Percentiles rank a stretch among this genome's conserved stretches.
phyloP scores from a whole-genome alignment of 2,888 invertebrate genomes.

The Petrolisthes cinctipes region DNA sequence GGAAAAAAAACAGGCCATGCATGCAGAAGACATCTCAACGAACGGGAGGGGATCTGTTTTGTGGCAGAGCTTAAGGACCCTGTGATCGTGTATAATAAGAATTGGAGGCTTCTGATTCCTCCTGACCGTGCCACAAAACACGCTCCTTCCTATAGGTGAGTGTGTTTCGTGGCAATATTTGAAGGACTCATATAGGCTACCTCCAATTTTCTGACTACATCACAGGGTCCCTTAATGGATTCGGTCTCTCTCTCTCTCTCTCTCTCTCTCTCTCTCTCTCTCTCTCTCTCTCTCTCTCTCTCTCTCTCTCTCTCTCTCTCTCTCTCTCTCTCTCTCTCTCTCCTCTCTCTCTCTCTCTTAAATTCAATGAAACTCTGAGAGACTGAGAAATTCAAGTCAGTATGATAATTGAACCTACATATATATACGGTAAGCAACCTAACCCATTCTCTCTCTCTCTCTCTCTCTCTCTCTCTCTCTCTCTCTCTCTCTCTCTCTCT shows the following conservation, averaged over 20 bases:
- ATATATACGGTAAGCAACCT: no score
- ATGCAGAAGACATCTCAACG: no score
- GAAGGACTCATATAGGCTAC: no score
- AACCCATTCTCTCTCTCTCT: neutral
- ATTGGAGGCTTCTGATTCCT: no score
- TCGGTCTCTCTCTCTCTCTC: neutral
- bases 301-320: constrained; percentile 38
- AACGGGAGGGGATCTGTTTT: no score
- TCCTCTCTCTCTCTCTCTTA: neutral
- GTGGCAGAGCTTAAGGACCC: neutral
- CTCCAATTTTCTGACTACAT: no score
- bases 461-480: neutral
- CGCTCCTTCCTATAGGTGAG: no score
- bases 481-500: neutral
- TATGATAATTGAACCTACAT: neutral
- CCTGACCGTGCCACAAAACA: no score
- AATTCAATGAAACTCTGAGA: neutral
- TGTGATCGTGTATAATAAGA: no score
- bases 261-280: constrained; percentile 39
- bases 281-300: constrained; percentile 50
- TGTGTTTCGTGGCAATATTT: no score
- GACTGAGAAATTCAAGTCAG: neutral
- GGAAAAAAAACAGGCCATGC: no score
- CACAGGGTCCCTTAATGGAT: neutral
- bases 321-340: constrained; percentile 4